These are phyloP conservation scores for Vanessa tameamea DNA, from an alignment of 1,140 invertebrate species.

Conservation along the genomic window DNA sequence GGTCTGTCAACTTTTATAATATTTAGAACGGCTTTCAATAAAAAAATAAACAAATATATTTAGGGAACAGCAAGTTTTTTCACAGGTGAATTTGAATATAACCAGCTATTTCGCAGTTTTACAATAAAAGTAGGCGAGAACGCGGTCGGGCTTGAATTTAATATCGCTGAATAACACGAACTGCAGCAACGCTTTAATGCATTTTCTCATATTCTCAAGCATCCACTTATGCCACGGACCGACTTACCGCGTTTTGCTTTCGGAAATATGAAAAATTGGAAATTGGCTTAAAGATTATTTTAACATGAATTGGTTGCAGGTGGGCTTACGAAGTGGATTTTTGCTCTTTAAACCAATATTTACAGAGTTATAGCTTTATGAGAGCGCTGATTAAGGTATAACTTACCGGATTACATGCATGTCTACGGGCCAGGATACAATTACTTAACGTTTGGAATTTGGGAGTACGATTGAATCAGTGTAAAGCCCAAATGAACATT, in stretches of 20 bases:
- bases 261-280: conserved; percentile 9
- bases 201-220: conserved; percentile 34
- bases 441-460: too few relatives aligned
- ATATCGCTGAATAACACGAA: conserved; percentile 35
- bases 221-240: conserved; percentile 20
- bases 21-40: background rate
- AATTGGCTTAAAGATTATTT: conserved; percentile 13
- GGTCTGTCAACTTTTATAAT: background rate
- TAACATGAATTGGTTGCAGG: conserved; percentile 6
- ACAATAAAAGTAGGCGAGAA: conserved; percentile 26
- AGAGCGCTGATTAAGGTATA: too few relatives aligned
- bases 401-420: too few relatives aligned
- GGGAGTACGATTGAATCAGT: too few relatives aligned
- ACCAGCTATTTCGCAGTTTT: conserved; percentile 19
- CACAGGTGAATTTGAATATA: conserved; percentile 2
- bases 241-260: conserved; percentile 9
- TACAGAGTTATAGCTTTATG: too few relatives aligned
- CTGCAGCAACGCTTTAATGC: conserved; percentile 31
- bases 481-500: too few relatives aligned
- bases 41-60: background rate
- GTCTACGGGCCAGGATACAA: too few relatives aligned
- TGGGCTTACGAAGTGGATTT: background rate
- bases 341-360: too few relatives aligned
- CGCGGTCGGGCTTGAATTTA: conserved; percentile 26
- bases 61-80: background rate